These are phyloP conservation scores for Bombus superbus DNA, from an alignment of 1,140 invertebrate species.

Conservation along the genomic window DNA sequence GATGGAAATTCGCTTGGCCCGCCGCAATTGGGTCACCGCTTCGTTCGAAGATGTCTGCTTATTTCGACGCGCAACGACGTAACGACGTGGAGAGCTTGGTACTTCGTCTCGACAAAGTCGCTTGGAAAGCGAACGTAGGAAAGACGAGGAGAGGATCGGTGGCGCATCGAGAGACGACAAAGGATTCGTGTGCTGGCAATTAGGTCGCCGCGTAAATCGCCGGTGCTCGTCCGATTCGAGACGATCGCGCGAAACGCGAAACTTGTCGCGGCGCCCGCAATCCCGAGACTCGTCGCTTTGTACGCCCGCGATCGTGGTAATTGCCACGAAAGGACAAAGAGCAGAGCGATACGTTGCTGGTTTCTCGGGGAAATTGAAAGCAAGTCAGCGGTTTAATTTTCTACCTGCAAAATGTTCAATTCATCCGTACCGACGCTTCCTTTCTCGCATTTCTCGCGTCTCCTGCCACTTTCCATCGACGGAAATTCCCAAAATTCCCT, in stretches of 20 bases:
- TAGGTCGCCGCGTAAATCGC: slow-evolving; percentile 8
- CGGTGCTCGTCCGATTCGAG: background rate
- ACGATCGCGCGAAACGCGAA: background rate
- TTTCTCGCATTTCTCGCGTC: no score
- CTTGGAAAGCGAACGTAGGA: background rate
- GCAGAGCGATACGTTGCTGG: background rate
- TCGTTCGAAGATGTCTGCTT: background rate
- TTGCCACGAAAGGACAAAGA: background rate
- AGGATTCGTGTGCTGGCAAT: slow-evolving; percentile 11
- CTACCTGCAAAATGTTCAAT: no score
- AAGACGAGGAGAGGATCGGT: background rate
- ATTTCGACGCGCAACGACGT: background rate
- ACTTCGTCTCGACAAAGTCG: background rate
- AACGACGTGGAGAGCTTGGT: background rate
- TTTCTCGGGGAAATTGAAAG: background rate
- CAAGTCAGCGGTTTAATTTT: no score
- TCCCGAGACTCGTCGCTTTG: background rate
- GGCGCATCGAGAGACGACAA: background rate
- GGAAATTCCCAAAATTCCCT: no score
- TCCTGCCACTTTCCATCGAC: no score
- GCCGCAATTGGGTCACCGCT: slow-evolving; percentile 44
- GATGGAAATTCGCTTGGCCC: slow-evolving; percentile 44
- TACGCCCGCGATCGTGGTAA: no score
- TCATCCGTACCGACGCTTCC: no score
- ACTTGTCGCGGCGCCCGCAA: background rate